Percentiles rank a stretch among this genome's conserved stretches.
phyloP scores from a whole-genome alignment of 2,797 vertebrate species.

The Mareca penelope region DNA sequence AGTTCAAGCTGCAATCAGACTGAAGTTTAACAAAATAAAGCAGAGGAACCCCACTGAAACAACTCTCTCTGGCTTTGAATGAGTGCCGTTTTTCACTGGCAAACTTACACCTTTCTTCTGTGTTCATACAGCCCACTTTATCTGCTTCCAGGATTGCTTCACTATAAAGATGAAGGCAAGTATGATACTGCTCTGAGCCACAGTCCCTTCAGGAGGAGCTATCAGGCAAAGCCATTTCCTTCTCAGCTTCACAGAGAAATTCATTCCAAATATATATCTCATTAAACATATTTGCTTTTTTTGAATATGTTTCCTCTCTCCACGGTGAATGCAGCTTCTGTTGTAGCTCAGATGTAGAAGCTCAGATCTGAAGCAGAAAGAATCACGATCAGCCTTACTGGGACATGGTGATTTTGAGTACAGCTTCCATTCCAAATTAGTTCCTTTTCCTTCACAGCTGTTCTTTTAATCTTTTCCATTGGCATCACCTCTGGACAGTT shows the following conservation, averaged over 20 bases:
- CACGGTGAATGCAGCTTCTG: background rate
- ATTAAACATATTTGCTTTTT: background rate
- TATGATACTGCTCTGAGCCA: background rate
- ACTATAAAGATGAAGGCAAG: background rate
- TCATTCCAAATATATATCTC: background rate
- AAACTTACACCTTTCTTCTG: background rate
- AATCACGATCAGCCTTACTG: background rate
- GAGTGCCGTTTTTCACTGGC: background rate
- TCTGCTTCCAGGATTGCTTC: conserved; percentile 14
- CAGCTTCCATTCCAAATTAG: background rate
- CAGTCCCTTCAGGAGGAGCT: background rate
- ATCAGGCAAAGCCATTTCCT: conserved; percentile 20
- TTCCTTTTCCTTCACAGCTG: background rate
- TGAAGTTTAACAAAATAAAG: conserved; percentile 24
- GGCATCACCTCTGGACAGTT: background rate
- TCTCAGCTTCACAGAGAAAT: conserved; percentile 10
- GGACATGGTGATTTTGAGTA: background rate
- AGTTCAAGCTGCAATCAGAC: background rate
- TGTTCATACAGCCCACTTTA: background rate
- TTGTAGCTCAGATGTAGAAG: background rate
- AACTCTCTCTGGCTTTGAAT: background rate
- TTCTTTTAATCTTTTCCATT: background rate
- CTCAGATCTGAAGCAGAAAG: background rate
- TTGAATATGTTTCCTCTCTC: background rate
- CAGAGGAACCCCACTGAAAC: background rate